These are phyloP conservation scores for Formica exsecta DNA, from an alignment of 1,140 invertebrate species.

Conservation along the genomic window DNA sequence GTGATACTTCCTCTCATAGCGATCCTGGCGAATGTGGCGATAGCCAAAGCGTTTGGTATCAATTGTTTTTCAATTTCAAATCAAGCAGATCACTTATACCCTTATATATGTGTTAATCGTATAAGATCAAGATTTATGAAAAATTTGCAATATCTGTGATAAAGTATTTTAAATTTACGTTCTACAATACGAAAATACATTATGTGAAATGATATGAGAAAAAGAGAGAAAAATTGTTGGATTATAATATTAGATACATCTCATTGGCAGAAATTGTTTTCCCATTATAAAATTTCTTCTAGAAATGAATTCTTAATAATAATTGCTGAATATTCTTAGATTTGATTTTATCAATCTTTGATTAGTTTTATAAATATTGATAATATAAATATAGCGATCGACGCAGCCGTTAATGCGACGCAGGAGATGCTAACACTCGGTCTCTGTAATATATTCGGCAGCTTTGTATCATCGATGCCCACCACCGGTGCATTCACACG, in stretches of 20 bases:
- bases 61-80: not conserved
- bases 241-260: not conserved
- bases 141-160: not conserved
- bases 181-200: not conserved
- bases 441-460: conserved; percentile 90
- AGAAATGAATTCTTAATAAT: too few relatives aligned
- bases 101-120: too few relatives aligned
- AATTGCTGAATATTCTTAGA: too few relatives aligned
- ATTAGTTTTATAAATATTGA: too few relatives aligned
- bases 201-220: not conserved
- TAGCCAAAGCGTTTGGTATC: conserved; percentile 92
- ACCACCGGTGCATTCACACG: conserved; percentile 91
- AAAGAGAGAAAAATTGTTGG: not conserved
- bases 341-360: too few relatives aligned
- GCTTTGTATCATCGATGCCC: conserved; percentile 91
- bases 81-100: not conserved
- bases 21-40: conserved; percentile 92
- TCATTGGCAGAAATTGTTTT: not conserved
- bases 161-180: not conserved
- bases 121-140: not conserved
- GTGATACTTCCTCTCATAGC: conserved; percentile 91
- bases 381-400: conserved; percentile 81
- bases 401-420: conserved; percentile 87
- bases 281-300: too few relatives aligned
- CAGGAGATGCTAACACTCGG: conserved; percentile 91